These are phyloP conservation scores for Streptopelia turtur DNA, from an alignment of 2,797 vertebrate genomes.

Conservation along the genomic window DNA sequence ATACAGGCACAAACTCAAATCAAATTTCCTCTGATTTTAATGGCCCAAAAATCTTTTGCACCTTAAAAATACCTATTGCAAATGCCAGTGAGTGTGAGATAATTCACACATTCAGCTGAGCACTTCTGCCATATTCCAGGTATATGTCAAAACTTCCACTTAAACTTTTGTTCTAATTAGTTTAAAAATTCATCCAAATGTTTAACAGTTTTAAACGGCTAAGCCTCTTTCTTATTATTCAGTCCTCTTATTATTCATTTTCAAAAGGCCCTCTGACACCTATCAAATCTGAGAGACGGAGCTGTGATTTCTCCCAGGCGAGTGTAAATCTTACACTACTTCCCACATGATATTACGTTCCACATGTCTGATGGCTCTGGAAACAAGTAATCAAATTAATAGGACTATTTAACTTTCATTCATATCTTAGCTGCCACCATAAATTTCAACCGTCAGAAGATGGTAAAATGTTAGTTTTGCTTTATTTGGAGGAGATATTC, in stretches of 20 bases:
- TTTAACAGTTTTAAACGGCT: slow-evolving; percentile 61
- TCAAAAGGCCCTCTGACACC: slow-evolving; percentile 64
- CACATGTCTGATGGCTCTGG: slow-evolving; percentile 59
- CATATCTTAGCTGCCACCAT: slow-evolving; percentile 65
- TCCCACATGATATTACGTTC: slow-evolving; percentile 63
- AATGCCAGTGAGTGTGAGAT: background rate
- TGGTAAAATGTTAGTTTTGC: slow-evolving; percentile 67
- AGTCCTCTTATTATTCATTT: slow-evolving; percentile 58
- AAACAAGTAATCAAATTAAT: slow-evolving; percentile 74
- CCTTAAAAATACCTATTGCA: background rate
- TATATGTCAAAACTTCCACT: slow-evolving; percentile 36
- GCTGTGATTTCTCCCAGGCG: slow-evolving; percentile 59
- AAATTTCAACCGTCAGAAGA: slow-evolving; percentile 45
- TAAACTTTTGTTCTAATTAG: slow-evolving; percentile 62
- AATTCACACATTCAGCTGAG: background rate
- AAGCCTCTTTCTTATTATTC: slow-evolving; percentile 41
- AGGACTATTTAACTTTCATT: slow-evolving; percentile 67
- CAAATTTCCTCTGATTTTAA: background rate
- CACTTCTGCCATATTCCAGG: slow-evolving; percentile 10
- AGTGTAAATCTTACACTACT: slow-evolving; percentile 60
- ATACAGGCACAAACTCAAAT: background rate
- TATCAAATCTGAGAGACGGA: slow-evolving; percentile 70
- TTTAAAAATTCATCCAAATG: slow-evolving; percentile 44
- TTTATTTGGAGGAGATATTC: slow-evolving; percentile 56
- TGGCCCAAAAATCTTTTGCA: background rate